Conservation (phyloP, 2,888 invertebrate species). For the Thereva nobilitata region DNA sequence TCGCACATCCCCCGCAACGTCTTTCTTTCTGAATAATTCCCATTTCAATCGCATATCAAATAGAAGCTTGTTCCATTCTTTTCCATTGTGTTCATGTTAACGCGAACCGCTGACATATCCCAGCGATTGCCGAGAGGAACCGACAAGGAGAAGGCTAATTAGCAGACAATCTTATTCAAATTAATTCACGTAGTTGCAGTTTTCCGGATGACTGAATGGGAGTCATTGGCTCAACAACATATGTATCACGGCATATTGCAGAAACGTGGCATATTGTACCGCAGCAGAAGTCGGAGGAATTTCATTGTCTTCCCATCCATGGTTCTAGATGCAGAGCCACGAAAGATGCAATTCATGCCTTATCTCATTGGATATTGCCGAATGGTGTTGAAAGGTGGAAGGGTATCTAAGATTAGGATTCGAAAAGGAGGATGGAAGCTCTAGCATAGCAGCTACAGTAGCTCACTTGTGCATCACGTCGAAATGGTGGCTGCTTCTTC, state of each 20-base stretch:
- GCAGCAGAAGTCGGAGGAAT: conserved; percentile 24
- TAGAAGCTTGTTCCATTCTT: no score
- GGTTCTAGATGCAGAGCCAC: conserved; percentile 1
- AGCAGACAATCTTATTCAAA: conserved; percentile 36
- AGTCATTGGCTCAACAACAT: conserved; percentile 34
- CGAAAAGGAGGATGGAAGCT: conserved; percentile 6
- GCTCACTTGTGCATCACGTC: conserved; percentile 3
- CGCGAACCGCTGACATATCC: conserved; percentile 27
- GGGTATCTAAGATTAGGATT: conserved; percentile 9
- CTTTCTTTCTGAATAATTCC: no score
- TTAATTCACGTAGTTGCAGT: conserved; percentile 35
- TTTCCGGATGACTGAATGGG: conserved; percentile 37
- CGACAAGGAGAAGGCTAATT: conserved; percentile 36
- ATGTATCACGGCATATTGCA: conserved; percentile 35
- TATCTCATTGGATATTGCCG: conserved; percentile 21
- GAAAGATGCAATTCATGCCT: conserved; percentile 25
- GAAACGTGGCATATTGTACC: conserved; percentile 35
- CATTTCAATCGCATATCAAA: no score
- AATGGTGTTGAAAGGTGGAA: conserved; percentile 29
- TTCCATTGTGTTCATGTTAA: background rate
- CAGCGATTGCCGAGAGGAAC: conserved; percentile 17
- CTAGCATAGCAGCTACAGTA: background rate
- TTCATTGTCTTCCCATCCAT: conserved; percentile 23
- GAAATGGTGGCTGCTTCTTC: no score
- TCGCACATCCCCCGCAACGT: no score